Evolutionary conservation across 1,140 invertebrate species (phyloP).

Genomic region (Drosophila parvula): DNA sequence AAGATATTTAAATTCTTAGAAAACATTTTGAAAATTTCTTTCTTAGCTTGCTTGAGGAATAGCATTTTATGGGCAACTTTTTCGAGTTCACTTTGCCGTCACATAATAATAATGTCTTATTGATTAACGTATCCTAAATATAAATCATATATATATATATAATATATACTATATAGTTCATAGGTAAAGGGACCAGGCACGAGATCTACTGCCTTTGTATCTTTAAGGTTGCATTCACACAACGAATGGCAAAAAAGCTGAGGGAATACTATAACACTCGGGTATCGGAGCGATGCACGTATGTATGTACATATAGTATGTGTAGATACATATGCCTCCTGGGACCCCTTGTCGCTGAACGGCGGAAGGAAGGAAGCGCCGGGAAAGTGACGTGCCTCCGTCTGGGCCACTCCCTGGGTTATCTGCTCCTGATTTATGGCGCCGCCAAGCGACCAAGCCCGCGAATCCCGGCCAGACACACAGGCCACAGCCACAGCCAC

Average conservation of each 20-base stretch:
- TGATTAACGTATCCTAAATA: slow-evolving; percentile 14
- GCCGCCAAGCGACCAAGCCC: slow-evolving; percentile 9
- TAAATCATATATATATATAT: too few species aligned
- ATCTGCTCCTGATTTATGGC: slow-evolving; percentile 16
- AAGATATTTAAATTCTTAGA: background rate
- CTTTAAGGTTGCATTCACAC: background rate
- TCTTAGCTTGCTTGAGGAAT: background rate
- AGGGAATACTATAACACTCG: background rate
- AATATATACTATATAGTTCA: too few species aligned
- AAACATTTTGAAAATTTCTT: background rate
- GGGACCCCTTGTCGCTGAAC: slow-evolving; percentile 5
- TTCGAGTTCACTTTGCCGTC: background rate
- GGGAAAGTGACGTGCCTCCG: slow-evolving; percentile 14
- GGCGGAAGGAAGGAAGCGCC: slow-evolving; percentile 3
- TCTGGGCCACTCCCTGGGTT: slow-evolving; percentile 15
- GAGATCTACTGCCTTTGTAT: background rate
- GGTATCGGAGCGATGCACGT: background rate
- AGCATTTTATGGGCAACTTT: too few species aligned
- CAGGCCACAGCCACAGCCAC: background rate
- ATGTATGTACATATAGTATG: background rate
- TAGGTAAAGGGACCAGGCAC: background rate
- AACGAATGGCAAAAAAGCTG: background rate
- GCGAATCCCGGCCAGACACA: slow-evolving; percentile 1
- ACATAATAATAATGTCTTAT: slow-evolving; percentile 5
- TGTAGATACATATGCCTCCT: slow-evolving; percentile 1